Evolutionary conservation across 2,113 vertebrate species (phyloP), one percentile per base, ranked within the genome.

Genomic region (Cyanistes caeruleus): DNA sequence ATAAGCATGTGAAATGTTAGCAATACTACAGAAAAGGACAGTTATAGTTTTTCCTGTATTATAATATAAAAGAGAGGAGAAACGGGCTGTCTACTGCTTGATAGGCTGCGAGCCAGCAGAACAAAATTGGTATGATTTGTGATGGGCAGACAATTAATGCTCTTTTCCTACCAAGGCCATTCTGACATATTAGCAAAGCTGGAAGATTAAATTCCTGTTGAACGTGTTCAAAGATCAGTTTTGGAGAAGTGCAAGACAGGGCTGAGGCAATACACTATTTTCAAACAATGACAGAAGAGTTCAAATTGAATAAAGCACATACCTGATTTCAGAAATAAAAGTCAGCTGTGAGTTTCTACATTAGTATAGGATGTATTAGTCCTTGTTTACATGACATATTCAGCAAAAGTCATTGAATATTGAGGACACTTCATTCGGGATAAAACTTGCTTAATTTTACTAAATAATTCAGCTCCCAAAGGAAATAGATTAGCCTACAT

Each of bases 391-490:
- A 2, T 48, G 27, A 43, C 7, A 44, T 56, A 87, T n/a, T 75
- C 44, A 59, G 5, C 15, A 67, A 67, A 82, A 58, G 10, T 14
- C 15, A 73, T 79, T 73, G 19, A 58, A 3, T 14, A 15, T 15
- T 4, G 1, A 60, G 8, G 7, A 67, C 16, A 19, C 11, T 69
- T 74, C 0, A 10, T 48, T 65, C 43, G 82, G 15, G 3, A 0
- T 44, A 76, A 67, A 88, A 37, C 10, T 51, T 33, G 14, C 30
- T 81, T 81, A 5, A 52, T 89, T 94, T 62, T 62, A 19, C 27
- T 68, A 89, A 77, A 68, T 6, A 81, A 51, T 72, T 74, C n/a
- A 39, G 3, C 30, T 81, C 81, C n/a, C 27, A 67, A 75, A 84
- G 18, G 37, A 75, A 75, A 72, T 27, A 5, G 53, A 41, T 41